phyloP scores from a whole-genome alignment of 2,113 vertebrate species.

The Lepidothrix coronata region DNA sequence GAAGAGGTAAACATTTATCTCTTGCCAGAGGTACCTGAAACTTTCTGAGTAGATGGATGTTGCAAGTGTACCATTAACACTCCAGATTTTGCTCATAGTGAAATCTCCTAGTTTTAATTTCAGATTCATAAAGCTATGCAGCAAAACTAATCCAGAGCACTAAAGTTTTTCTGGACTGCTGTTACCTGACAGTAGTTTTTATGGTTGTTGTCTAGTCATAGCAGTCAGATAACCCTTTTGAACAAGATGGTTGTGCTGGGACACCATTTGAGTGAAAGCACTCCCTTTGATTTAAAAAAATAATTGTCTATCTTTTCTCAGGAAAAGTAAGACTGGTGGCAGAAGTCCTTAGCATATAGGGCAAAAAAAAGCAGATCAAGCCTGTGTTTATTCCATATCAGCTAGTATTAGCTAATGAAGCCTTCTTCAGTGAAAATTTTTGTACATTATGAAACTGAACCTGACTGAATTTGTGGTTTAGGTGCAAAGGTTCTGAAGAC shows the following conservation, averaged over 20 bases:
- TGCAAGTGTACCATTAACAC: background rate
- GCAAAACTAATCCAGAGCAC: background rate
- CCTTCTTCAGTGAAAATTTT: background rate
- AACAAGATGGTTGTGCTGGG: background rate
- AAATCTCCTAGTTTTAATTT: background rate
- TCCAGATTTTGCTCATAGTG: background rate
- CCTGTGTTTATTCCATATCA: background rate
- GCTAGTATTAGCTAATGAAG: background rate
- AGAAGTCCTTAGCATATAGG: background rate
- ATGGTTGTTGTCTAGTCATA: background rate
- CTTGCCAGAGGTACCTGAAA: background rate
- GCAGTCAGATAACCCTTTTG: background rate
- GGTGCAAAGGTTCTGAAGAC: background rate
- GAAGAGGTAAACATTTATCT: background rate
- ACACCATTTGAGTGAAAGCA: background rate
- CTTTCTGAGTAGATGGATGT: background rate
- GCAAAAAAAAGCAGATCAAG: background rate
- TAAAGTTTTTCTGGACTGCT: background rate
- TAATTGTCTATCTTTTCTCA: background rate
- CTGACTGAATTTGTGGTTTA: background rate
- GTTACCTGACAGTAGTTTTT: background rate
- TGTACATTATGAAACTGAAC: background rate
- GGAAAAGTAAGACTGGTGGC: background rate
- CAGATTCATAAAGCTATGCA: background rate
- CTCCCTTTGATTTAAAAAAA: background rate